Base-by-base conservation (phyloP, 2,113 vertebrate genomes). In the Toxotes chatareus region DNA sequence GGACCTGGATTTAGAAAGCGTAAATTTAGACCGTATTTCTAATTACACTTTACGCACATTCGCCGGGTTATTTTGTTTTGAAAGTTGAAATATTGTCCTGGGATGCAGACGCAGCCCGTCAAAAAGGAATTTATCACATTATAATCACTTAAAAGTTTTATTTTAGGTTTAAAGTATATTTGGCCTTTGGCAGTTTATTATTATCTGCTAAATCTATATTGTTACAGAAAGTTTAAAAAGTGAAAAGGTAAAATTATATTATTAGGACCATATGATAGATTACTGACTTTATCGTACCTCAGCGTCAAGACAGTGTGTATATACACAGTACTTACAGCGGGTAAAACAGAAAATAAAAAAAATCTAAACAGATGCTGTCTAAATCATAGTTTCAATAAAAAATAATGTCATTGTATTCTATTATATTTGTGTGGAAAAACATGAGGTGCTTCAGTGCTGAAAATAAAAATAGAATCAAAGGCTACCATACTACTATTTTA, bases 31-130 rank as follows among this genome's bases (percentile, higher is more conserved):
- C 4, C 1, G 10, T 31, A 5, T 63, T 84, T 66, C 23, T 84
- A 89, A 82, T 85, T 87, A 76, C 74, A 79, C 65, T 42, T 51
- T 1, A 34, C 17, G 12, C 79, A 36, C 62, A 63, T 57, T 13
- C 72, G 56, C 8, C 8, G 40, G 47, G 32, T 36, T 51, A 40
- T 81, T 66, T 77, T 46, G 16, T 51, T 82, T 66, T 73, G 51
- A 73, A 65, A 82, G 51, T 27, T 69, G 47, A 84, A 79, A 77
- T 36, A 44, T 11, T 27, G 19, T 57, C 44, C 7, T 1, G 13
- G 3, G 44, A 42, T 21, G 40, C 17, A 27, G 46, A 16, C 4
- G 5, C 14, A 16, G 47, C 19, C 47, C 19, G 0, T 21, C 27
- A 27, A 27, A 27, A 51, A 21, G 9, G 2, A 51, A 59, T 27